phyloP scores from a whole-genome alignment of 1,140 invertebrate species.

The Ephestia elutella region DNA sequence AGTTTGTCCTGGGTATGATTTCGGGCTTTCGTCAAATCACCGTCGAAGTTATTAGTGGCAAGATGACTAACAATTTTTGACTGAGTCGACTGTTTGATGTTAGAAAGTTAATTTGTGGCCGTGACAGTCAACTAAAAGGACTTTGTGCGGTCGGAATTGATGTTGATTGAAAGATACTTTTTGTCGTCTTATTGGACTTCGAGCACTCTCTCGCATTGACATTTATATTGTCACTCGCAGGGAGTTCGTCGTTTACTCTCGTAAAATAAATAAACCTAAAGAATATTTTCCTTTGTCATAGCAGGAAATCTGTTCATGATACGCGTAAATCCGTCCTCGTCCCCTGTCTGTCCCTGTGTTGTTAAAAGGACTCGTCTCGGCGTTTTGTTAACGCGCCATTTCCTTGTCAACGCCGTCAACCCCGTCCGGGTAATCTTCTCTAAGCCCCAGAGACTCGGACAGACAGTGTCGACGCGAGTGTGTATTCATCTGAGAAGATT shows the following conservation, averaged over 20 bases:
- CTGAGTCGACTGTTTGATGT: conserved; percentile 5
- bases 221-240: conserved; percentile 27
- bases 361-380: conserved; percentile 53
- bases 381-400: conserved; percentile 54
- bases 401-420: conserved; percentile 50
- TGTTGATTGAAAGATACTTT: conserved; percentile 7
- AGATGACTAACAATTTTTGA: conserved; percentile 11
- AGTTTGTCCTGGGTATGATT: conserved; percentile 16
- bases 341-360: conserved; percentile 51
- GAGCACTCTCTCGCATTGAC: conserved; percentile 16
- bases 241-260: conserved; percentile 18
- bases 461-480: conserved; percentile 14
- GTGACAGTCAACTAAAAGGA: neutral
- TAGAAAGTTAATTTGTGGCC: neutral
- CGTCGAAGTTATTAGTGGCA: conserved; percentile 10
- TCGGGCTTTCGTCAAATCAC: conserved; percentile 30
- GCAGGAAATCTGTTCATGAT: conserved; percentile 64
- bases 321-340: conserved; percentile 58
- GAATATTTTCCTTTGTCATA: conserved; percentile 56
- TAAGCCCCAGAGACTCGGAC: conserved; percentile 28
- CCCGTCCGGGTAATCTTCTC: conserved; percentile 39
- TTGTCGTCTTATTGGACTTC: conserved; percentile 11
- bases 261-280: conserved; percentile 38
- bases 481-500: conserved; percentile 20
- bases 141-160: conserved; percentile 3